phyloP scores from a whole-genome alignment of 2,888 invertebrate genomes.

The Mesorhabditis belari region DNA sequence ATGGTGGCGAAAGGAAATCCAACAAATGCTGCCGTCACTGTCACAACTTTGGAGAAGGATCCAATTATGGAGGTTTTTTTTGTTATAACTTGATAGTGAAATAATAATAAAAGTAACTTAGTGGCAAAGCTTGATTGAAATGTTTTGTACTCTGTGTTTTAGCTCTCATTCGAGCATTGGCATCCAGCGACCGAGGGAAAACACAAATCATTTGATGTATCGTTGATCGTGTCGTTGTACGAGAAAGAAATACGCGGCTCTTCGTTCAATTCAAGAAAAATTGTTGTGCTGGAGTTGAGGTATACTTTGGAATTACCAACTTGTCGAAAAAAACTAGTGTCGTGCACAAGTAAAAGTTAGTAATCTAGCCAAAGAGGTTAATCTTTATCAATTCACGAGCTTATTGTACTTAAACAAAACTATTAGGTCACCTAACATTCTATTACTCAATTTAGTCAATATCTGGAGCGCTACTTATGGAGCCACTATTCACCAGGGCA shows the following conservation, averaged over 20 bases:
- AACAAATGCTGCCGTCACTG: slow-evolving; percentile 29
- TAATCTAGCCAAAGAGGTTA: neutral
- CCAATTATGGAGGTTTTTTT: slow-evolving; percentile 11
- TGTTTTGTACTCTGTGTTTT: no score
- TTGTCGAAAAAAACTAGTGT: no score
- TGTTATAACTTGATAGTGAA: neutral
- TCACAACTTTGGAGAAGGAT: slow-evolving; percentile 11
- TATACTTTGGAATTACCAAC: slow-evolving; percentile 3
- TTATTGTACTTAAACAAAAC: neutral
- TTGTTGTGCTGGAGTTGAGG: slow-evolving; percentile 40
- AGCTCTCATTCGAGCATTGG: slow-evolving; percentile 89
- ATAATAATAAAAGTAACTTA: neutral
- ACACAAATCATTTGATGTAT: slow-evolving; percentile 26
- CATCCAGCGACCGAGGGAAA: slow-evolving; percentile 67
- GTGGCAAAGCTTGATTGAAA: neutral
- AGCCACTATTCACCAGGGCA: slow-evolving; percentile 75
- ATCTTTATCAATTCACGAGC: slow-evolving; percentile 4
- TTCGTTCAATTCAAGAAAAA: slow-evolving; percentile 45
- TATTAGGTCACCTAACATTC: neutral
- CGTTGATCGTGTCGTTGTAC: slow-evolving; percentile 36
- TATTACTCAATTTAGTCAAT: slow-evolving; percentile 66
- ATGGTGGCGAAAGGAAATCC: neutral
- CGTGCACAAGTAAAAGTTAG: neutral
- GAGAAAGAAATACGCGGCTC: slow-evolving; percentile 28
- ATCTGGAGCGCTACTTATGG: slow-evolving; percentile 92